Evolutionary conservation across 2,888 invertebrate species (phyloP).

Genomic region (Caenorhabditis uteleia): DNA sequence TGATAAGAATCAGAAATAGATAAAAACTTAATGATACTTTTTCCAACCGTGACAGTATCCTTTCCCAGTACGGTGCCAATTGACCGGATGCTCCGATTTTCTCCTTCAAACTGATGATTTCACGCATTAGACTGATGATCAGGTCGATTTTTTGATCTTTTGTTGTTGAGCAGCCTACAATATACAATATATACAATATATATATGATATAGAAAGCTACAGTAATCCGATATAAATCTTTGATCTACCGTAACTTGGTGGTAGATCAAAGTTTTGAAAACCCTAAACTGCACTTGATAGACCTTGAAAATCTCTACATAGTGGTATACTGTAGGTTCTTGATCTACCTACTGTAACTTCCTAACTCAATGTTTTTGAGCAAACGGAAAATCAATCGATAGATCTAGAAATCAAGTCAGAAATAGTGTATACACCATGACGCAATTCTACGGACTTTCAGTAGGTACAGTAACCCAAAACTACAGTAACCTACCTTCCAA

Average conservation of each 20-base stretch:
- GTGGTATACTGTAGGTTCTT: too few relatives aligned
- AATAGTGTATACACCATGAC: too few relatives aligned
- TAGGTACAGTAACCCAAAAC: too few relatives aligned
- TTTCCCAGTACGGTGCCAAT: constrained; percentile 60
- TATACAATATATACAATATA: not conserved
- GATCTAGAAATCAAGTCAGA: too few relatives aligned
- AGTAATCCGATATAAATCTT: too few relatives aligned
- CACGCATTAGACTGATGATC: constrained; percentile 37
- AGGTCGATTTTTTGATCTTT: constrained; percentile 45
- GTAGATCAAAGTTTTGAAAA: not conserved
- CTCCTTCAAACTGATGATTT: constrained; percentile 43
- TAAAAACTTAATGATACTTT: constrained; percentile 61
- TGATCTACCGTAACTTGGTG: not conserved
- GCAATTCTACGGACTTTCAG: too few relatives aligned
- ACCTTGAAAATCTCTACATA: too few relatives aligned
- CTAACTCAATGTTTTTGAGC: too few relatives aligned
- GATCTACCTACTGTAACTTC: too few relatives aligned
- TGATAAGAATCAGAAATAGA: constrained; percentile 58
- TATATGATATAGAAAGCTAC: too few relatives aligned
- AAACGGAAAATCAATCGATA: too few relatives aligned
- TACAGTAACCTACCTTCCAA: constrained; percentile 38
- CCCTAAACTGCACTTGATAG: not conserved
- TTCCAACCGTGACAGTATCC: constrained; percentile 61
- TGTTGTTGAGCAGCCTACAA: constrained; percentile 16
- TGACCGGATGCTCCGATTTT: constrained; percentile 27